Evolutionary conservation across 2,797 vertebrate species (phyloP), one percentile per base, ranked within the genome.

Genomic region (Centropyge bicolor): DNA sequence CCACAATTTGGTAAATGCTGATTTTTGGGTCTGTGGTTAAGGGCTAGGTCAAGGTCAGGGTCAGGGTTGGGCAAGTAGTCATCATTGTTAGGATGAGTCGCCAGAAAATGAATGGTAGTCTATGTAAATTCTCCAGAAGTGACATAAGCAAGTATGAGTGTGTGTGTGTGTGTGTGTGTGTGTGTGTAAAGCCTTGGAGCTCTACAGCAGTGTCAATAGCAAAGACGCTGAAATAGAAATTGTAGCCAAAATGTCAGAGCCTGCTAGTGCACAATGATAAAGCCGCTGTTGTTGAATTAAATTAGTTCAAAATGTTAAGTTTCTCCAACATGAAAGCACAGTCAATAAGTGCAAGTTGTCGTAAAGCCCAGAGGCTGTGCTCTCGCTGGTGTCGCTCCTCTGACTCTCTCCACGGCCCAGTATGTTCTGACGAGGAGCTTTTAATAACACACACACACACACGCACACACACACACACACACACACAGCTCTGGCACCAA

Each of bases 301-400:
- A 85, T 52, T 20, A 51, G 38, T 56, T 85, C 49, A 51, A 75
- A 81, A 74, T 82, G 79, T 76, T 56, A 55, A 7, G 40, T 48
- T 73, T 59, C 49, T 56, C 40, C 3, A 6, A 65, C 24, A 38
- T 27, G 36, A 55, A 24, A 80, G 51, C 60, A 20, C 20, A 60
- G 56, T 74, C 51, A 66, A 49, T 71, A 70, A 59, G 72, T 65
- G 57, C 16, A 55, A 56, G 61, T 60, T 52, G 82, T 66, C 4
- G 4, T 65, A 19, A 68, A 67, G 74, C 63, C 71, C 60, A 41
- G 63, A 46, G 67, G 77, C 80, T 55, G 68, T 43, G 73, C 35
- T 70, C 74, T 59, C 31, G 52, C 65, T 76, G 55, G 51, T 43
- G 57, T 68, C 62, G 52, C 55, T 66, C 49, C 24, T 40, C 31